Conservation (phyloP, 2,797 vertebrate genomes). For the Crax fasciolata region DNA sequence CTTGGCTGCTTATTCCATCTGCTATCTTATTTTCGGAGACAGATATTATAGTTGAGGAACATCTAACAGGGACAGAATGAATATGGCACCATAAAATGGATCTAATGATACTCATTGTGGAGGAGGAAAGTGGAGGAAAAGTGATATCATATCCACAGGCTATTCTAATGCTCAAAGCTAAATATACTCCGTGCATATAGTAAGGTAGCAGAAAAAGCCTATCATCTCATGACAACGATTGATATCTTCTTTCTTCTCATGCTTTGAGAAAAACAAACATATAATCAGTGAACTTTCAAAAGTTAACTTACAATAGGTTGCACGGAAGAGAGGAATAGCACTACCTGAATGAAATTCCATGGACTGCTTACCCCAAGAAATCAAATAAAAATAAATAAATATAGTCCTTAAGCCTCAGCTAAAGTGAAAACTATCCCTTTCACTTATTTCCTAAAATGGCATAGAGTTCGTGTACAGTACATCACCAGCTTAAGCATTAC, state of each 20-base stretch:
- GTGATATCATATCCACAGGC: rapidly evolving
- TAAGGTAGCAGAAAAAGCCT: background rate
- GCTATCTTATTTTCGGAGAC: background rate
- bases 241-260: background rate
- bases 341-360: background rate
- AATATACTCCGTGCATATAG: background rate
- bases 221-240: background rate
- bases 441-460: background rate
- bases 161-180: background rate
- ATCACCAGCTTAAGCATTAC: background rate
- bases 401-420: background rate
- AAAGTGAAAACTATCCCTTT: background rate
- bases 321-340: background rate
- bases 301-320: background rate
- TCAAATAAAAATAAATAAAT: background rate
- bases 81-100: background rate
- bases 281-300: background rate
- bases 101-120: background rate
- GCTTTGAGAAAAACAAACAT: background rate
- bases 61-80: background rate
- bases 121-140: background rate
- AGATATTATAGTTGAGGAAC: background rate
- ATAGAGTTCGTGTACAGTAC: background rate
- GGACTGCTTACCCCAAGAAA: background rate
- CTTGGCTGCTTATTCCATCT: background rate